Evolutionary conservation across 1,140 invertebrate species (phyloP).

Genomic region (Eueides isabella): DNA sequence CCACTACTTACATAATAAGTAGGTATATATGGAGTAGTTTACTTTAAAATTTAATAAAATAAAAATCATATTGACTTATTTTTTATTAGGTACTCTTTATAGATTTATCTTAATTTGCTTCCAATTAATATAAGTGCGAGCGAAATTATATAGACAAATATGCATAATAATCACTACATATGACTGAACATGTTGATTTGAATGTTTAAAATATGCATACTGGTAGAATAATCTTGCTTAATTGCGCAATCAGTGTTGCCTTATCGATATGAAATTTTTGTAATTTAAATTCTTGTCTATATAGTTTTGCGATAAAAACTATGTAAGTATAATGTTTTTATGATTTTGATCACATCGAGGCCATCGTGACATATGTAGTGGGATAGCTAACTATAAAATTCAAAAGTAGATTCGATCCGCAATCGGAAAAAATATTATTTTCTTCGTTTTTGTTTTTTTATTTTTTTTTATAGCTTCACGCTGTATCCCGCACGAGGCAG

Average conservation of each 20-base stretch:
- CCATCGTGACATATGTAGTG: too few species aligned
- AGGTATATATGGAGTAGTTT: not conserved
- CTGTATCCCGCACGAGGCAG: too few species aligned
- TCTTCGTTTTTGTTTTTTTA: too few species aligned
- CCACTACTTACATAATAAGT: not conserved
- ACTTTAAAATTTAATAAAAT: not conserved
- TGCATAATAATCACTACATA: not conserved
- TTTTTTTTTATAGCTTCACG: too few species aligned
- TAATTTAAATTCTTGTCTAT: slow-evolving; percentile 12
- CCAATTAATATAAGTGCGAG: not conserved
- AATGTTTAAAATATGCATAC: slow-evolving; percentile 9
- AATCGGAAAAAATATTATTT: too few species aligned
- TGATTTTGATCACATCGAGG: too few species aligned
- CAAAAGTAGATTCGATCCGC: too few species aligned
- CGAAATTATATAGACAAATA: not conserved
- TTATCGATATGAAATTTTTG: not conserved
- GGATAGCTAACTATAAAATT: too few species aligned
- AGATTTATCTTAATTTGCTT: not conserved
- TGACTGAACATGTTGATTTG: not conserved
- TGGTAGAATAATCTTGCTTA: not conserved
- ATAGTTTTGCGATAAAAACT: not conserved
- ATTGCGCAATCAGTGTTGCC: not conserved
- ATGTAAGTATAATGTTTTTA: not conserved
- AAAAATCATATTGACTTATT: not conserved
- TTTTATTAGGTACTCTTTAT: not conserved